These are phyloP conservation scores for Strix aluco DNA, from an alignment of 2,113 vertebrate species.

Conservation along the genomic window DNA sequence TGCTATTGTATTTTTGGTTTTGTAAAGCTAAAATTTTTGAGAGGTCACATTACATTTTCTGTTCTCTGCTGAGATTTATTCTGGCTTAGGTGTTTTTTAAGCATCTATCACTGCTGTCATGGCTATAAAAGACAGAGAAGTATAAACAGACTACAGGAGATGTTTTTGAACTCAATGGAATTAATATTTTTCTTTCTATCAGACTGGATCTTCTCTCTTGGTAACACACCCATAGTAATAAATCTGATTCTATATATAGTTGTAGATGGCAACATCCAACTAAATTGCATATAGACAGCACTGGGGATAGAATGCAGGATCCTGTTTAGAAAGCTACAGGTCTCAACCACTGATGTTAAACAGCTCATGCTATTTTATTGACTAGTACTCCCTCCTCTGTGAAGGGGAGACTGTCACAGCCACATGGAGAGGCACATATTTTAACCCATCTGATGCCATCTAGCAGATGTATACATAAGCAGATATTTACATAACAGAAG, in stretches of 20 bases:
- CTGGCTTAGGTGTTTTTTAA: neutral
- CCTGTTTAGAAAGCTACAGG: neutral
- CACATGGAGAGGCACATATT: neutral
- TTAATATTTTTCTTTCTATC: conserved; percentile 23
- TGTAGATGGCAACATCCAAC: neutral
- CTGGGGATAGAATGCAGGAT: neutral
- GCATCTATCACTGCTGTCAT: neutral
- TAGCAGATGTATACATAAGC: neutral
- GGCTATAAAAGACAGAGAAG: neutral
- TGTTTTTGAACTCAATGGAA: neutral
- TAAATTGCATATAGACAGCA: neutral
- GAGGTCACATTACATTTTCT: neutral
- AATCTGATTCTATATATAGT: conserved; percentile 34
- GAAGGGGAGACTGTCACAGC: neutral
- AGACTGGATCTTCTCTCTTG: conserved; percentile 14
- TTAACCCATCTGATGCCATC: neutral
- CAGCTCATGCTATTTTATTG: neutral
- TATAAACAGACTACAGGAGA: neutral
- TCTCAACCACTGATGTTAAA: neutral
- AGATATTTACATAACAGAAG: conserved; percentile 49
- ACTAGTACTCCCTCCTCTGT: neutral
- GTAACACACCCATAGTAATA: neutral
- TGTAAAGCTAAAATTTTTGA: neutral
- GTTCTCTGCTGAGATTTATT: conserved; percentile 8
- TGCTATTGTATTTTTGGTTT: neutral